Conservation (phyloP, 2,888 invertebrate species). For the Globia sparganii region DNA sequence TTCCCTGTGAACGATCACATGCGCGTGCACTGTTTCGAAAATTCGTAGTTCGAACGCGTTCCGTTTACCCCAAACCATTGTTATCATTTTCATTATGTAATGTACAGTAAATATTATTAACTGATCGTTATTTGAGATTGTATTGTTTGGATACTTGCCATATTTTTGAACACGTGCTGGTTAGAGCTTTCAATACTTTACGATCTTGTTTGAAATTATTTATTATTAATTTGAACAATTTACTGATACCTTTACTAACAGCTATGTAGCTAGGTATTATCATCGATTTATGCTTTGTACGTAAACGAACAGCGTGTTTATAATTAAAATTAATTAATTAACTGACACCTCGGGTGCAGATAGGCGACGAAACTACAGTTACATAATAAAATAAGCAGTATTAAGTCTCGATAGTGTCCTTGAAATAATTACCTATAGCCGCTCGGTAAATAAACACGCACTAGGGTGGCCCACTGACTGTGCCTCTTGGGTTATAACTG, state of each 20-base stretch:
- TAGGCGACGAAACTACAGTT: slow-evolving; percentile 22
- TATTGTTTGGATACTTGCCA: slow-evolving; percentile 41
- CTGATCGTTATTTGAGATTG: slow-evolving; percentile 51
- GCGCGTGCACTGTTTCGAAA: slow-evolving; percentile 70
- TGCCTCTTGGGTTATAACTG: background rate
- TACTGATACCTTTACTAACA: background rate
- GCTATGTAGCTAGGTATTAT: background rate
- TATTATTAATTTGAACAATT: slow-evolving; percentile 2
- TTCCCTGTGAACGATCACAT: slow-evolving; percentile 59
- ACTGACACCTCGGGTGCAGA: slow-evolving; percentile 33
- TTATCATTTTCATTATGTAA: slow-evolving; percentile 64
- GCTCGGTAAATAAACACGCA: background rate
- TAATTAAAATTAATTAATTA: slow-evolving; percentile 48
- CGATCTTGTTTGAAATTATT: slow-evolving; percentile 31
- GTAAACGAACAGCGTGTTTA: slow-evolving; percentile 26
- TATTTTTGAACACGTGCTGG: slow-evolving; percentile 55
- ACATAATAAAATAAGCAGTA: background rate
- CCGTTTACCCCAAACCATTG: slow-evolving; percentile 58
- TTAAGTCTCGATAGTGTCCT: background rate
- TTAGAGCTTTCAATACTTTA: slow-evolving; percentile 32
- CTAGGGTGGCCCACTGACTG: background rate
- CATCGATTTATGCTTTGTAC: slow-evolving; percentile 15
- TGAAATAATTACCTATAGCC: background rate
- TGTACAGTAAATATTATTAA: slow-evolving; percentile 48
- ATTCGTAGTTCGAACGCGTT: slow-evolving; percentile 41